Evolutionary conservation across 2,888 invertebrate genomes (phyloP), one percentile per base, ranked within the genome.

Genomic region (Caenorhabditis sinica): DNA sequence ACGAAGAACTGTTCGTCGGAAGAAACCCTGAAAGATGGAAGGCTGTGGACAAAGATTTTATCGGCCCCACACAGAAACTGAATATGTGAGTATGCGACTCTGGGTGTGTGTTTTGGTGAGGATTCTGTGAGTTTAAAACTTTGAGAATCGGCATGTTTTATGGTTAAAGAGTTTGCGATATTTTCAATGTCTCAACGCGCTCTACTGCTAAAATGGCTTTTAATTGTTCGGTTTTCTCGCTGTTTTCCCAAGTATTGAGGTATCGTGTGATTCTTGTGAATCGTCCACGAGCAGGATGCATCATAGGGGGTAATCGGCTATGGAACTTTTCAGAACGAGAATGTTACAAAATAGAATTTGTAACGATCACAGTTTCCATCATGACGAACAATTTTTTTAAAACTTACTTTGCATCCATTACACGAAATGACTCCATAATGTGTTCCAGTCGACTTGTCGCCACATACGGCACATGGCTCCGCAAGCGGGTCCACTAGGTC

Each of bases 1-100:
- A 36, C 93, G 89, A 13, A 92, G 89, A 36, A 93, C 92, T 13
- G 93, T 93, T 33, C 93, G 87, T 9, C 93, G 91, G 83, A 93
- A 93, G 86, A 93, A 93, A 15, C 93, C 93, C 91, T 90, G 84
- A 66, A 90, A 76, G 23, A 53, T 20, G 6, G 51, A 51, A 20
- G 51, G 20, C n/a, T n/a, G 6, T 40, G n/a, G 66, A 25, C 25
- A 25, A 65, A 25, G 40, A 45, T 25, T 45, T 63, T 63, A 33
- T 63, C 40, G 11, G 40, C 3, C 2, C 36, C 36, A 20, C 13
- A 23, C 20, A 15, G 36, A 36, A 36, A 20, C 8, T 53, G 5
- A 25, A 25, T 4, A 23, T 53, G 9, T 6, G 51, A 51, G 6
- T 5, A 8, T 20, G 3, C 1, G 5, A 17, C 8, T 33, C 17